Conservation (phyloP, 2,888 invertebrate species). For the Leptinotarsa rubiginosa region DNA sequence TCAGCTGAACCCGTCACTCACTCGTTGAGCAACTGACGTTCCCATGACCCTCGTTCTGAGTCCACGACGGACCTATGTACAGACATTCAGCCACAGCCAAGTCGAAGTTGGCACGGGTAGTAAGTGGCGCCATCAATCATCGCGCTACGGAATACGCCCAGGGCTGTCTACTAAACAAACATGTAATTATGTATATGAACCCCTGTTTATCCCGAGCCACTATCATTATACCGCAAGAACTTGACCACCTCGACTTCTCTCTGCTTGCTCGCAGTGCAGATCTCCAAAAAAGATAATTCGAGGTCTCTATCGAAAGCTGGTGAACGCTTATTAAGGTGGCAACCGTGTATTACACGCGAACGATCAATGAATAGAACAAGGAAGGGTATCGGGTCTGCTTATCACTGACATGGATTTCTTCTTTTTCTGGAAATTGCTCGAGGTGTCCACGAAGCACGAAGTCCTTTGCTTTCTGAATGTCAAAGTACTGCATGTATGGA, state of each 20-base stretch:
- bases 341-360: conserved; percentile 32
- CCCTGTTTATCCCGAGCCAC: conserved; percentile 65
- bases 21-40: not conserved
- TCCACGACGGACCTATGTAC: not conserved
- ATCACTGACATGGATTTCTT: conserved; percentile 7
- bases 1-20: not conserved
- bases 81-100: conserved; percentile 15
- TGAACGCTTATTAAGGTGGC: conserved; percentile 43
- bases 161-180: conserved; percentile 68
- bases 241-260: conserved; percentile 53
- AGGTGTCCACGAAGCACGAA: not conserved
- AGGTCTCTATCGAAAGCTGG: conserved; percentile 34
- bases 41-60: conserved; percentile 20
- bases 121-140: conserved; percentile 67
- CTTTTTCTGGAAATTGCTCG: not conserved
- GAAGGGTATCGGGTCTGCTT: conserved; percentile 4
- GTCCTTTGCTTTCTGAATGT: not conserved
- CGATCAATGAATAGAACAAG: conserved; percentile 31
- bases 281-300: conserved; percentile 50
- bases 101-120: conserved; percentile 51
- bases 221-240: conserved; percentile 61
- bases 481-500: not conserved
- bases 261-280: conserved; percentile 41
- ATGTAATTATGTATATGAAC: conserved; percentile 68
- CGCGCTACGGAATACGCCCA: conserved; percentile 65